A percentile compares a stretch with the other conserved stretches of the same genome.
These are phyloP conservation scores for Geodia barretti DNA, from an alignment of 37 sponge, comb jelly and placozoan genomes.

Conservation along the genomic window DNA sequence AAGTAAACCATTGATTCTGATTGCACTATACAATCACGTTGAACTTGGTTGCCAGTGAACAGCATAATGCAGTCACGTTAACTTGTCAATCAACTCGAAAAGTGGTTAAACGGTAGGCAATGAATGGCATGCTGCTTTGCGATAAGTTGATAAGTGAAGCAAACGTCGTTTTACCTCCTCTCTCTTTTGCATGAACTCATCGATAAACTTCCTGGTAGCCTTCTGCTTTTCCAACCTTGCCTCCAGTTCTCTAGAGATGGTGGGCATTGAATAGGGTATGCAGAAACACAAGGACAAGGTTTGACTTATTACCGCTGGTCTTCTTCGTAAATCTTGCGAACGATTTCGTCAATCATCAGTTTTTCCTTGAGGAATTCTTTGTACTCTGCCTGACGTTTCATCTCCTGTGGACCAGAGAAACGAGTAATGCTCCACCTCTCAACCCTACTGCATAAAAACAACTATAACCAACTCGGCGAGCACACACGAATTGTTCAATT, in stretches of 20 bases:
- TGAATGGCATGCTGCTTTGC: too few relatives aligned
- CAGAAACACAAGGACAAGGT: background rate
- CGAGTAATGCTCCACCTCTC: background rate
- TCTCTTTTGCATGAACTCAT: constrained; percentile 85
- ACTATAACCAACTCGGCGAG: too few relatives aligned
- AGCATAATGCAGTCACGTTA: too few relatives aligned
- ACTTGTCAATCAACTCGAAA: too few relatives aligned
- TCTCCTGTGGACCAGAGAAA: constrained; percentile 48
- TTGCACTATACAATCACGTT: too few relatives aligned
- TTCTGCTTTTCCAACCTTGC: constrained; percentile 81
- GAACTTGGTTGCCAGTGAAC: too few relatives aligned
- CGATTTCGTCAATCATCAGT: constrained; percentile 99
- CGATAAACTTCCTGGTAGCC: constrained; percentile 83
- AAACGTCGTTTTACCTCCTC: constrained; percentile 62
- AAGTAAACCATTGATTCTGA: too few relatives aligned
- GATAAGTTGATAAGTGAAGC: background rate
- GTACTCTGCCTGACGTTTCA: constrained; percentile 79
- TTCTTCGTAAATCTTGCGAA: constrained; percentile 97
- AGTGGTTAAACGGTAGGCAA: too few relatives aligned
- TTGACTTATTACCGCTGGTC: constrained; percentile 64
- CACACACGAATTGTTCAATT: too few relatives aligned
- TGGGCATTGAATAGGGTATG: background rate
- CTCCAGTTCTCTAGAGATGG: constrained; percentile 58
- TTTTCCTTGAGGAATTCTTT: constrained; percentile 99
- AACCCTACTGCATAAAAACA: too few relatives aligned